Base-by-base conservation (phyloP, 2,888 invertebrate species). In the Clunio marinus region DNA sequence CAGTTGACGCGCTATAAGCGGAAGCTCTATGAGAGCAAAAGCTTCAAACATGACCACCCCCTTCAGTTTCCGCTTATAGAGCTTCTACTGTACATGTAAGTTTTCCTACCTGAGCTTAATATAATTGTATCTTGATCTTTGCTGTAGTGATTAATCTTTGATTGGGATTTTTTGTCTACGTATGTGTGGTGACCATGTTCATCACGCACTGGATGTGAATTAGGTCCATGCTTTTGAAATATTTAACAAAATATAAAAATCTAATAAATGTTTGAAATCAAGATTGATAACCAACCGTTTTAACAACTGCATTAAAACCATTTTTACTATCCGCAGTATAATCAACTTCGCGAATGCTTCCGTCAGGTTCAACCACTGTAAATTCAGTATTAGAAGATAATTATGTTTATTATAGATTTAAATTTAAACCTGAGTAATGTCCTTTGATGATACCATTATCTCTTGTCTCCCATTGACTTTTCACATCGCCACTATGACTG, bases 351-450 rank as follows among this genome's bases (percentile, higher is more conserved):
- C 83, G 77, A 69, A 51, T 51, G 2, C 4, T 5, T 59, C 88
- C 87, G 73, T 87, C 87, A 37, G 87, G 83, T 75, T 87, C 87
- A 60, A 88, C 75, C 20, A 88, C 79, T 72, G 86, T 87, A 58
- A 55, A 55, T 17, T 24, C 7, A 24, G 10, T 55, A 1, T 22
- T 3, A 20, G 22, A 35, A 13, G 13, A 55, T 22, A 5, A 55
- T 22, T 22, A 20, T 24, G 41, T 10, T 55, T 22, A 5, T 1
- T 13, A 4, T 2, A 17, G 10, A 20, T 55, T 35, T 35, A 2
- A 2, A 35, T n/a, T n/a, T n/a, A n/a, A 22, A 7, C 51, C 62
- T 5, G 41, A 41, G 75, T 88, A 88, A 57, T 79, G 82, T 0
- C 83, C 84, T 70, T 80, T 81, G 13, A 83, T 80, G 0, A 77